Percentiles rank a stretch among this genome's conserved stretches.
Evolutionary conservation across 2,888 invertebrate species (phyloP).

Genomic region (Elmis aenea): DNA sequence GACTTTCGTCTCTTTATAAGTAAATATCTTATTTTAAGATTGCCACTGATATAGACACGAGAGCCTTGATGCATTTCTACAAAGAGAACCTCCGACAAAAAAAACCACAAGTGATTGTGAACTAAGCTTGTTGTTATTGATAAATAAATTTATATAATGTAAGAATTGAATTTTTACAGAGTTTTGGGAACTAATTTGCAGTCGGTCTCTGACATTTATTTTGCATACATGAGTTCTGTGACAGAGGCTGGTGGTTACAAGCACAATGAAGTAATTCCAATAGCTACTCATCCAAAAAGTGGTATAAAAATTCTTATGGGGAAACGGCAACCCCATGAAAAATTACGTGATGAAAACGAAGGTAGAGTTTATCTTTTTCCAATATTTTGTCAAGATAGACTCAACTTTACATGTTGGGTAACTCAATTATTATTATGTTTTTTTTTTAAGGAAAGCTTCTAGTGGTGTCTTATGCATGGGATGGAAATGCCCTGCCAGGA

Average conservation of each 20-base stretch:
- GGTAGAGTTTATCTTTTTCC: constrained; percentile 43
- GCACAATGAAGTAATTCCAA: constrained; percentile 40
- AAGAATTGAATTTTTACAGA: too few relatives aligned
- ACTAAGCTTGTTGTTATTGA: too few relatives aligned
- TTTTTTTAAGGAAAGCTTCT: constrained; percentile 44
- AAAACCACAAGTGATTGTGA: too few relatives aligned
- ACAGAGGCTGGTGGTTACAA: constrained; percentile 47
- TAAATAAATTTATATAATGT: too few relatives aligned
- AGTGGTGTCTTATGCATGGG: constrained; percentile 69
- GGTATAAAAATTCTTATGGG: constrained; percentile 48
- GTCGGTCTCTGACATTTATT: constrained; percentile 60
- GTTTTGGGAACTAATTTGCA: constrained; percentile 39
- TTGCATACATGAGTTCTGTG: constrained; percentile 55
- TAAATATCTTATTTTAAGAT: neutral
- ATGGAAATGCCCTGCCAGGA: constrained; percentile 67
- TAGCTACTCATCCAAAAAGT: constrained; percentile 27
- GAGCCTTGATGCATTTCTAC: too few relatives aligned
- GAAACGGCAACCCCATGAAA: constrained; percentile 54
- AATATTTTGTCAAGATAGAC: too few relatives aligned
- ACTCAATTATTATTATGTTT: neutral
- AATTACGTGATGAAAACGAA: constrained; percentile 45
- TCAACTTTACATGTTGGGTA: too few relatives aligned
- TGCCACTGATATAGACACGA: too few relatives aligned
- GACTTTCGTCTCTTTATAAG: too few relatives aligned
- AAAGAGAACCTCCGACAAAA: too few relatives aligned